Evolutionary conservation across 1,140 invertebrate species (phyloP), one percentile per base, ranked within the genome.

Genomic region (Trichogramma pretiosum): DNA sequence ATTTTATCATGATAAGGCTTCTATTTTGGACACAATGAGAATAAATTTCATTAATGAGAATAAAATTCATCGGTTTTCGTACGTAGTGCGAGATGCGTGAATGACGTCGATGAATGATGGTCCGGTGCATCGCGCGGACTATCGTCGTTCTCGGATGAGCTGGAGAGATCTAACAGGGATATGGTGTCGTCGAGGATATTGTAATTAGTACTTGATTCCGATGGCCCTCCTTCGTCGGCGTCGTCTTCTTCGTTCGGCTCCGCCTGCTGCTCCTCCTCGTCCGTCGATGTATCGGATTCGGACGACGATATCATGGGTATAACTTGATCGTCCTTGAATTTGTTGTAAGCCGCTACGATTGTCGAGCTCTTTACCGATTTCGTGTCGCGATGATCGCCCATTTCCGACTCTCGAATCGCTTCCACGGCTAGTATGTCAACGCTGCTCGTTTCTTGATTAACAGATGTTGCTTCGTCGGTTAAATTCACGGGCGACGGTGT

Each of bases 171-270:
- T 14, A 47, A 43, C 3, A 57, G 46, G 5, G 61, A 61, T 10
- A 50, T 51, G 1, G 54, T 52, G n/a, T 67, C 63, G n/a, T 58
- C 56, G 14, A 68, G 34, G 21, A 65, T 61, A 49, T 65, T 65
- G 22, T 66, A 68, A 44, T 58, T 67, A n/a, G 64, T 55, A 30
- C 64, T 72, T 1, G 63, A 63, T 39, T 68, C 60, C 5, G 65
- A 68, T 5, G 56, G 58, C 8, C 61, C 57, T 14, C 61, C 60
- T 28, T 59, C 54, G 5, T 54, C 56, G 3, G 54, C 48, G 5
- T 51, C 42, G 14, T 47, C 43, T 5, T 49, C 28, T 10, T 57
- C 56, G 0, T 57, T 50, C 4, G 55, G 48, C 16, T 38, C 36
- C n/a, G n/a, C n/a, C 51, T 54, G 1, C 62, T n/a, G n/a, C n/a